phyloP scores from a whole-genome alignment of 2,888 invertebrate species.

The Sesamia inferens region DNA sequence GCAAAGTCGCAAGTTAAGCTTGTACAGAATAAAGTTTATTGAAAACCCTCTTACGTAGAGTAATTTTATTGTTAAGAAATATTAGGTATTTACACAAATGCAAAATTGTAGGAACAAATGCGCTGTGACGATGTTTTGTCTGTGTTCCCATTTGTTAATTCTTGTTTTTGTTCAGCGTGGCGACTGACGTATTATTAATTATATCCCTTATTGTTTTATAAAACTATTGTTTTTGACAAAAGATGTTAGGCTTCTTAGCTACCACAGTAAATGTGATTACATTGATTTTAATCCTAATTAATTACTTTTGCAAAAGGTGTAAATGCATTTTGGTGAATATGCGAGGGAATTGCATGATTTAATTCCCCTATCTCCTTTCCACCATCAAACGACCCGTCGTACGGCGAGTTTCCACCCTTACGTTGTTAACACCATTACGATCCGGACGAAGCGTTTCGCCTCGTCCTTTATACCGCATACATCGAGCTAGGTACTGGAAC shows the following conservation, averaged over 20 bases:
- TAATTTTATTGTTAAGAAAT: not conserved
- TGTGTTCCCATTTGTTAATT: conserved; percentile 17
- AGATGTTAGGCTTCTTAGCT: not conserved
- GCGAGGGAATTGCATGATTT: too few relatives aligned
- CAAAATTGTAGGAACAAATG: conserved; percentile 8
- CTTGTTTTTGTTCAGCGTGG: conserved; percentile 30
- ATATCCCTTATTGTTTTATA: conserved; percentile 17
- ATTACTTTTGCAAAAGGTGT: not conserved
- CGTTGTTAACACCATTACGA: too few relatives aligned
- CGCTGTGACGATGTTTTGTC: conserved; percentile 29
- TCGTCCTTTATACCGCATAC: too few relatives aligned
- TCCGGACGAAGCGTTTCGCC: too few relatives aligned
- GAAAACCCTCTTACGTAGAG: not conserved
- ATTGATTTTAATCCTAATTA: not conserved
- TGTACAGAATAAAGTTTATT: not conserved
- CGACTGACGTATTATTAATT: conserved; percentile 29
- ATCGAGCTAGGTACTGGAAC: too few relatives aligned
- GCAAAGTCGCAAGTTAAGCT: too few relatives aligned
- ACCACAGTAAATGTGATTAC: not conserved
- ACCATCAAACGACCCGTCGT: too few relatives aligned
- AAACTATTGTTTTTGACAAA: conserved; percentile 25
- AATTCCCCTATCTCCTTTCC: too few relatives aligned
- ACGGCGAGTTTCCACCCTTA: too few relatives aligned
- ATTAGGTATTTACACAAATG: conserved; percentile 53
- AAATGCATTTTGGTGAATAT: too few relatives aligned